Conservation (phyloP, 2,113 vertebrate species). For the Malurus elegans region DNA sequence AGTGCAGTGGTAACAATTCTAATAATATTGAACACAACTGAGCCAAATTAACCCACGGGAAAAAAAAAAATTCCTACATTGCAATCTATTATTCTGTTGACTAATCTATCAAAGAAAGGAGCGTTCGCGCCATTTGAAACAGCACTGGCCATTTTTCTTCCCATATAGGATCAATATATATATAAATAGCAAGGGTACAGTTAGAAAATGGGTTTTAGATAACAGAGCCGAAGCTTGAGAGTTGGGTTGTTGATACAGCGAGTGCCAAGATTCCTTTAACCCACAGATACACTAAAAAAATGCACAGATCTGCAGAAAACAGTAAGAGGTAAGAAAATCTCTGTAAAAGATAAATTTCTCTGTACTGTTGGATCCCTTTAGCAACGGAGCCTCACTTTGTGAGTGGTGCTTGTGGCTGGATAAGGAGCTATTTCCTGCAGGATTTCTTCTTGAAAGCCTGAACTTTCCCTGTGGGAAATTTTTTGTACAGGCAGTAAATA, state of each 20-base stretch:
- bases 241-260: neutral
- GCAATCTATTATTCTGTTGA: neutral
- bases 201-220: constrained; percentile 35
- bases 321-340: neutral
- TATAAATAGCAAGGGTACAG: neutral
- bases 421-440: constrained; percentile 27
- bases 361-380: neutral
- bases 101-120: neutral
- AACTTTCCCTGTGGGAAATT: neutral
- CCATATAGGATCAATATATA: constrained; percentile 8
- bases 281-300: neutral
- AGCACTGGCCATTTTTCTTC: constrained; percentile 4
- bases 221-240: neutral
- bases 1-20: neutral
- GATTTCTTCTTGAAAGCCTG: constrained; percentile 26
- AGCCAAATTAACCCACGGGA: neutral
- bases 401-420: neutral
- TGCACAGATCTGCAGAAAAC: constrained; percentile 2
- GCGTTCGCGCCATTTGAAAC: neutral
- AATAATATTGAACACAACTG: neutral
- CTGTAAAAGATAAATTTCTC: neutral
- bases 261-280: constrained; percentile 16
- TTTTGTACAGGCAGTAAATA: neutral
- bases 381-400: neutral
- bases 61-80: neutral